phyloP scores from a whole-genome alignment of 2,888 invertebrate genomes.

The Cotesia congregata region DNA sequence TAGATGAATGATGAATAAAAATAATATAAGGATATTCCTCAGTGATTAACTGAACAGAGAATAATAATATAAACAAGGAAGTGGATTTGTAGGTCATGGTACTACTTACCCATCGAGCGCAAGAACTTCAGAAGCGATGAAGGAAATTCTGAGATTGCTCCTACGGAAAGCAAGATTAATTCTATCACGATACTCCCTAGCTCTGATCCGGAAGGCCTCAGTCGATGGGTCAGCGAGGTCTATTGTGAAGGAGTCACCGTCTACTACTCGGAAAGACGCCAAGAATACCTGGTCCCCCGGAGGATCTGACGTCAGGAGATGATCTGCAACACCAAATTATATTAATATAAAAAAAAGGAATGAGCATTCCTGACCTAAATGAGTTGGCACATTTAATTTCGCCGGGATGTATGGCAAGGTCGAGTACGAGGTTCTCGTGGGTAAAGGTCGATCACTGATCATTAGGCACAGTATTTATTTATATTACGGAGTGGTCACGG shows the following conservation, averaged over 20 bases:
- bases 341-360: too few relatives aligned
- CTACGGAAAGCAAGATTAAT: conserved; percentile 82
- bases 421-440: conserved; percentile 25
- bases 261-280: conserved; percentile 82
- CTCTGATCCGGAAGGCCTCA: conserved; percentile 80
- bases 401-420: conserved; percentile 32
- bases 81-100: conserved; percentile 34
- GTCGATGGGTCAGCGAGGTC: conserved; percentile 79
- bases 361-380: neutral
- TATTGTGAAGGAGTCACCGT: conserved; percentile 79
- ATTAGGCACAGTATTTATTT: neutral
- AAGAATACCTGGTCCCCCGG: conserved; percentile 86
- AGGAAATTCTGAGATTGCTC: conserved; percentile 82
- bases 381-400: neutral
- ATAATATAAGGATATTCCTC: too few relatives aligned
- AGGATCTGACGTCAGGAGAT: conserved; percentile 80
- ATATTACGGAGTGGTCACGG: conserved; percentile 18
- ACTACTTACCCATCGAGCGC: conserved; percentile 85
- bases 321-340: conserved; percentile 73
- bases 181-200: conserved; percentile 82
- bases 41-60: too few relatives aligned
- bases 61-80: neutral
- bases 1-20: too few relatives aligned
- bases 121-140: conserved; percentile 84
- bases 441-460: conserved; percentile 32